These are phyloP conservation scores for Drepanosiphum platanoidis DNA, from an alignment of 2,888 invertebrate species.

Conservation along the genomic window DNA sequence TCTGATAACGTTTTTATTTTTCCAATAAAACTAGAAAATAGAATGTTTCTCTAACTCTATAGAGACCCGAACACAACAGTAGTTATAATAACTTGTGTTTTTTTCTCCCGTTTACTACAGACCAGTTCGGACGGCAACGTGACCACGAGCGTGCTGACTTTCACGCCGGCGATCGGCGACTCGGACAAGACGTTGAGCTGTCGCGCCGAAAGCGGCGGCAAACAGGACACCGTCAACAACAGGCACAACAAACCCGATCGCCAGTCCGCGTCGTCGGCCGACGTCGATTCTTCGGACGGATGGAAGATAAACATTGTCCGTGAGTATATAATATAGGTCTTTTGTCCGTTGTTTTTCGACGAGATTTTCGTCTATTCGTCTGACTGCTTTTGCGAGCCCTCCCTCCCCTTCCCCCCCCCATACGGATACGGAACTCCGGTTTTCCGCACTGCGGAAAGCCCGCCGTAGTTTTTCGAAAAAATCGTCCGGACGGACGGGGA, in stretches of 20 bases:
- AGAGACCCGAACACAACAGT: background rate
- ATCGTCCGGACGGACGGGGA: no score
- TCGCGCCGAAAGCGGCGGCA: slow-evolving; percentile 66
- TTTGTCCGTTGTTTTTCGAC: no score
- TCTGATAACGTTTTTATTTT: no score
- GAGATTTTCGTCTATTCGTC: no score
- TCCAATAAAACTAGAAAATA: no score
- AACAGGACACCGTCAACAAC: slow-evolving; percentile 42
- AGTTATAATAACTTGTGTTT: background rate
- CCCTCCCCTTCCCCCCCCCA: no score
- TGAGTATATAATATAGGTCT: no score
- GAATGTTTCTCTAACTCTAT: no score
- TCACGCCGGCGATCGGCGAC: slow-evolving; percentile 67
- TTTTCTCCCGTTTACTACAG: slow-evolving; percentile 62
- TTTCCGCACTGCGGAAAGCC: no score
- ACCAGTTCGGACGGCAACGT: slow-evolving; percentile 66
- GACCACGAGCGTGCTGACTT: slow-evolving; percentile 67
- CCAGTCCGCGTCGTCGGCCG: slow-evolving; percentile 64
- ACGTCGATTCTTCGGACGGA: slow-evolving; percentile 71
- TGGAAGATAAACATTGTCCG: slow-evolving; percentile 65
- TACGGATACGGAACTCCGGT: no score
- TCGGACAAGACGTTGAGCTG: slow-evolving; percentile 67
- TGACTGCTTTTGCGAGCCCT: no score
- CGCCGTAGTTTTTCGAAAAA: no score
- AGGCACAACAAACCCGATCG: slow-evolving; percentile 14